Evolutionary conservation across 2,113 vertebrate genomes (phyloP).

Genomic region (Trinectes maculatus): DNA sequence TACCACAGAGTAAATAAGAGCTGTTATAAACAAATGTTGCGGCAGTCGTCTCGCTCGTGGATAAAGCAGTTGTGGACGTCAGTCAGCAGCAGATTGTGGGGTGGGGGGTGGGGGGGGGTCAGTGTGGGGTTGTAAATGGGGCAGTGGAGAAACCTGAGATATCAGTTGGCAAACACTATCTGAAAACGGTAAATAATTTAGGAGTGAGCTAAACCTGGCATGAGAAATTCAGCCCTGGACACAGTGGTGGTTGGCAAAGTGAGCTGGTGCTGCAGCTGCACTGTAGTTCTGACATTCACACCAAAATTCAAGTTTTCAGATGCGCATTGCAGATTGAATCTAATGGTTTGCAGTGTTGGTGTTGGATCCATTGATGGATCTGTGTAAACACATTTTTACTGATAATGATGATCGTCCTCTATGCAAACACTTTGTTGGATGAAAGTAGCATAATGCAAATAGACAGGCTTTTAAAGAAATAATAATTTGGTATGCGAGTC

Average conservation of each 20-base stretch:
- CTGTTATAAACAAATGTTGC: constrained; percentile 56
- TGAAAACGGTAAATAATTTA: constrained; percentile 61
- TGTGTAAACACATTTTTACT: constrained; percentile 2
- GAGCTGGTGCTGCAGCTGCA: not conserved
- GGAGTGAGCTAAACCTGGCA: constrained; percentile 13
- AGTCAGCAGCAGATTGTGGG: constrained; percentile 46
- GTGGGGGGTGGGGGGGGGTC: constrained; percentile 40
- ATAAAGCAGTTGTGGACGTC: constrained; percentile 23
- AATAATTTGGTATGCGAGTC: too few species aligned
- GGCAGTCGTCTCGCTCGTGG: not conserved
- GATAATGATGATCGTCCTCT: constrained; percentile 12
- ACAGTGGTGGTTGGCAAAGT: not conserved
- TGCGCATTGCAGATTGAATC: constrained; percentile 41
- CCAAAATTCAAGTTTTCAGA: constrained; percentile 36
- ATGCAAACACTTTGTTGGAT: not conserved
- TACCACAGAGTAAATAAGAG: constrained; percentile 60
- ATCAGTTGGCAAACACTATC: constrained; percentile 45
- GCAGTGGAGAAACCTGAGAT: constrained; percentile 42
- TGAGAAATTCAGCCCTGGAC: constrained; percentile 11
- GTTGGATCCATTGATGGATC: not conserved
- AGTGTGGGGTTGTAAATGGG: constrained; percentile 23
- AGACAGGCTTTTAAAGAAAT: not conserved
- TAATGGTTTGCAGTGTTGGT: constrained; percentile 17
- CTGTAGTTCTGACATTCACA: constrained; percentile 36
- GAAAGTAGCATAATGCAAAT: constrained; percentile 4